phyloP scores from a whole-genome alignment of 2,797 vertebrate genomes.

The Lophius americanus region DNA sequence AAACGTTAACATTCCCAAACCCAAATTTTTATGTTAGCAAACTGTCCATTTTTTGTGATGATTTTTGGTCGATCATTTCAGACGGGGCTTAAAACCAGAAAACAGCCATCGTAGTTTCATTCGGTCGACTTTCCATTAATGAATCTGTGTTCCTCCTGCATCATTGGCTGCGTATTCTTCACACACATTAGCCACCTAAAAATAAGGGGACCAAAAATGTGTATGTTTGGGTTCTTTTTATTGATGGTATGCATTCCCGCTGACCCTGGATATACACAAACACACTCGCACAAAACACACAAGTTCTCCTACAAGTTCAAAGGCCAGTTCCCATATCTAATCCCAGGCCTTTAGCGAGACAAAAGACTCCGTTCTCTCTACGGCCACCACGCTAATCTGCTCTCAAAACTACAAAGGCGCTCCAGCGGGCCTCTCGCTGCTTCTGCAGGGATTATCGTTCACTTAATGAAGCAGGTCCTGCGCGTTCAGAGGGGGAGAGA shows the following conservation, averaged over 20 bases:
- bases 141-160: neutral
- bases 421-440: constrained; percentile 60
- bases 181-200: neutral
- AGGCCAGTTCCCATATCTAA: constrained; percentile 65
- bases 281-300: constrained; percentile 29
- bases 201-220: neutral
- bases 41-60: no score
- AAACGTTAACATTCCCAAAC: neutral
- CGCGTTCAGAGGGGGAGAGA: constrained; percentile 36
- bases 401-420: constrained; percentile 73
- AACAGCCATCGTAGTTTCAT: neutral
- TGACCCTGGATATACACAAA: neutral
- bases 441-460: constrained; percentile 78
- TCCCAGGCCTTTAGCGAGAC: constrained; percentile 69
- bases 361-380: constrained; percentile 72
- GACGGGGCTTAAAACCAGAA: neutral
- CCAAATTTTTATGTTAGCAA: no score
- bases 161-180: neutral
- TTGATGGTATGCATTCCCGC: neutral
- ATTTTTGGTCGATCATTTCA: neutral
- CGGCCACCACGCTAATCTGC: constrained; percentile 75
- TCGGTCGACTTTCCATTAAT: neutral
- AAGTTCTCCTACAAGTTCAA: constrained; percentile 57
- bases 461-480: constrained; percentile 72
- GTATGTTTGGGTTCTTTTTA: constrained; percentile 2